Evolutionary conservation across 2,113 vertebrate species (phyloP), one percentile per base, ranked within the genome.

Genomic region (Suricata suricatta): DNA sequence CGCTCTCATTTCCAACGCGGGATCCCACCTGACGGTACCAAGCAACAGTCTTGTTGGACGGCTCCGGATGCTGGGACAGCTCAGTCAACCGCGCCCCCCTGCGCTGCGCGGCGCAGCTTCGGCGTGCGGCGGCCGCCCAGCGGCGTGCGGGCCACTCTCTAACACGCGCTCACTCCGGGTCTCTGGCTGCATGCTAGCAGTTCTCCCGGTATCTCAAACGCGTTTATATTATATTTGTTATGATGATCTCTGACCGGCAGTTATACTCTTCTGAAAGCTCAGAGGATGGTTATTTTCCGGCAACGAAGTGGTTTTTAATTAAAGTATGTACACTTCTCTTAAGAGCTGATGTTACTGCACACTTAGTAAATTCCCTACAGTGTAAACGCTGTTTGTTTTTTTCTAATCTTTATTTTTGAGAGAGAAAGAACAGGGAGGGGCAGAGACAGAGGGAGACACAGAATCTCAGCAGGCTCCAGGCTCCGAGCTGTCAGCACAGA

Each of bases 71-170:
- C 41, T 31, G 74, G 74, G 2, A 3, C 8, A 17, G 44, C 41
- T 77, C 41, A 0, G 15, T 38, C 44, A 29, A 47, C 41, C 3
- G 7, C 3, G 14, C 8, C 41, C 17, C 41, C 15, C 7, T 3
- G 25, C 38, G 3, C 38, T 31, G 7, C 3, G 2, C 41, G 31
- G 2, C 1, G 3, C 74, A 2, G 14, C 7, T 14, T 17, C 47
- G 0, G 7, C 27, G 2, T 29, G 41, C 16, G 74, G 27, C 74
- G 8, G 44, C 25, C 7, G 13, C 25, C 25, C 72, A 3, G 14
- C 41, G 29, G 72, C 47, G 41, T 47, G 25, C 41, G 14, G 7
- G 44, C 74, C 74, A 29, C 16, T 31, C 13, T 31, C 74, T 7
- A 31, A 27, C 74, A 77, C 10, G 29, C 31, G 41, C 7, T 17